These are phyloP conservation scores for Caenorhabditis auriculariae DNA, from an alignment of 2,888 invertebrate genomes.

Conservation along the genomic window DNA sequence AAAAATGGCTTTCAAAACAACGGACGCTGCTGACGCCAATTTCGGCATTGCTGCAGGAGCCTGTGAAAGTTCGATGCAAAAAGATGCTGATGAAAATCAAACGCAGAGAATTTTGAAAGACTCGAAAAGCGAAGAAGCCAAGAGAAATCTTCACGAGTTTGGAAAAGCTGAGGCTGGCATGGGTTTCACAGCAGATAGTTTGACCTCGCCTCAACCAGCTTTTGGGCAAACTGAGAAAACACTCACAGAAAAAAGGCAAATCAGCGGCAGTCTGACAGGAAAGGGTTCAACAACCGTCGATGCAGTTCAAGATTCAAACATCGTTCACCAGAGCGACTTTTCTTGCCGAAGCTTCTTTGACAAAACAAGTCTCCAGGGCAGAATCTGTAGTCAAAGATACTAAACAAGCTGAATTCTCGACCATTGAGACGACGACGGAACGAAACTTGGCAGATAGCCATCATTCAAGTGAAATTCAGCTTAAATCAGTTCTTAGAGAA, in stretches of 20 bases:
- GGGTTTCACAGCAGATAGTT: conserved; percentile 10
- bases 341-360: too few relatives aligned
- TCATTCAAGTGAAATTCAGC: conserved; percentile 13
- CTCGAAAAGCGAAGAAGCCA: conserved; percentile 6
- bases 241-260: conserved; percentile 3
- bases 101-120: background rate
- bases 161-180: conserved; percentile 15
- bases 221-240: conserved; percentile 7
- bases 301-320: too few relatives aligned
- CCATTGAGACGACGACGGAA: conserved; percentile 3
- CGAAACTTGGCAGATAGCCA: background rate
- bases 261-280: conserved; percentile 11
- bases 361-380: too few relatives aligned
- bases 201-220: conserved; percentile 11
- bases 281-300: conserved; percentile 4
- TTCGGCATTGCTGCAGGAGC: conserved; percentile 18
- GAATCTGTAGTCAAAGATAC: too few relatives aligned
- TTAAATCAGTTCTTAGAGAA: conserved; percentile 1
- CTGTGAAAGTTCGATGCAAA: conserved; percentile 6
- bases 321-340: too few relatives aligned
- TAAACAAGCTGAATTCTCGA: too few relatives aligned
- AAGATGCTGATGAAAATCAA: background rate
- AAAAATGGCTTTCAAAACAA: conserved; percentile 4
- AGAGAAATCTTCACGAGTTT: conserved; percentile 11
- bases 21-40: conserved; percentile 9